A percentile compares a stretch with the other conserved stretches of the same genome.
Evolutionary conservation across 1,140 invertebrate genomes (phyloP).

Genomic region (Thalassaphorura encarpata): DNA sequence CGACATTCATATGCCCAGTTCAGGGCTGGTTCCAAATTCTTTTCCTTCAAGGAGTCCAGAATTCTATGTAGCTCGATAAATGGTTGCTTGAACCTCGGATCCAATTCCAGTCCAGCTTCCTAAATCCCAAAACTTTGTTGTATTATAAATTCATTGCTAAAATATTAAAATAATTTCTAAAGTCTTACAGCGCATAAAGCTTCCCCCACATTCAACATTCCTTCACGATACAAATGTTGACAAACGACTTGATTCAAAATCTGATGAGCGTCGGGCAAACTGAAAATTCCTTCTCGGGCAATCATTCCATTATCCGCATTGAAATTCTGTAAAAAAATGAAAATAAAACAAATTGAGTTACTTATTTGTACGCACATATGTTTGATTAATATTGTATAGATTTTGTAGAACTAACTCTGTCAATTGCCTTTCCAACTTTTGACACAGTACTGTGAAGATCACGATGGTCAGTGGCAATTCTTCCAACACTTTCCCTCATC

Average conservation of each 20-base stretch:
- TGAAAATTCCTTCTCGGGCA: conserved; percentile 74
- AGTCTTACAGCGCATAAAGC: conserved; percentile 52
- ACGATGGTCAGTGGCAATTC: conserved; percentile 66
- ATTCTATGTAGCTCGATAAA: conserved; percentile 78
- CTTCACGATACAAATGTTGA: conserved; percentile 91
- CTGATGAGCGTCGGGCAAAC: conserved; percentile 63
- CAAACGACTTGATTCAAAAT: conserved; percentile 90
- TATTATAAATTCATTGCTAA: background rate
- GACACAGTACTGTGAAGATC: conserved; percentile 81
- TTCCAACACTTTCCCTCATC: conserved; percentile 56
- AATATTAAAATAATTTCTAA: too few species aligned
- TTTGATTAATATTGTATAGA: too few species aligned
- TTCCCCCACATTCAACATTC: conserved; percentile 79
- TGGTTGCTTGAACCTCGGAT: conserved; percentile 62
- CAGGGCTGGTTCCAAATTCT: conserved; percentile 68
- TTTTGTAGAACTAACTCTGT: conserved; percentile 49
- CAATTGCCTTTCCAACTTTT: conserved; percentile 92
- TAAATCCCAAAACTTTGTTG: conserved; percentile 34
- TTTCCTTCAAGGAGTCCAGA: conserved; percentile 63
- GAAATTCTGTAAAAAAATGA: conserved; percentile 57
- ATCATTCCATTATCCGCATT: conserved; percentile 82
- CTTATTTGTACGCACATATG: too few species aligned
- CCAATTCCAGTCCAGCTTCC: conserved; percentile 62
- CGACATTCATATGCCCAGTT: conserved; percentile 60
- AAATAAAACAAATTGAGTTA: too few species aligned